A percentile compares a stretch with the other conserved stretches of the same genome.
phyloP scores from a whole-genome alignment of 35 echinoderm and acorn worm genomes.

The Apostichopus parvimensis region DNA sequence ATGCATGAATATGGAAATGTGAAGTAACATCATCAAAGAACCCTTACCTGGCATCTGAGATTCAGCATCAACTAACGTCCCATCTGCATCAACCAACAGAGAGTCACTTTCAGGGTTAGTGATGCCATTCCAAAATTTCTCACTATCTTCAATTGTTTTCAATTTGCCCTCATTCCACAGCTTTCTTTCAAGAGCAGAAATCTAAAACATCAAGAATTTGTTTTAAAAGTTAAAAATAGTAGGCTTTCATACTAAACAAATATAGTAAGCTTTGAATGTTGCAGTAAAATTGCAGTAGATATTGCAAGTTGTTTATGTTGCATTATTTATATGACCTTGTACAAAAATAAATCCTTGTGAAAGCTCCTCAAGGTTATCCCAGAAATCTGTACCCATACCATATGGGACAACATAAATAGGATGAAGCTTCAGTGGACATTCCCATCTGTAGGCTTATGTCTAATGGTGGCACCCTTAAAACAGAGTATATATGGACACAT shows the following conservation, averaged over 20 bases:
- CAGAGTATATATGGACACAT: no score
- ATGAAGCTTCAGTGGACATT: no score
- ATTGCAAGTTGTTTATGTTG: no score
- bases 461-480: no score
- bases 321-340: no score
- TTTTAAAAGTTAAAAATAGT: no score
- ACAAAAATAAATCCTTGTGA: no score
- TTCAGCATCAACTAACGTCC: neutral
- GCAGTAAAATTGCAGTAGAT: no score
- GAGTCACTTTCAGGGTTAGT: conserved; percentile 54
- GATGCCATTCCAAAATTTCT: conserved; percentile 83
- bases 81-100: conserved; percentile 51
- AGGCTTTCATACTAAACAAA: neutral
- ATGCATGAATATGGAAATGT: neutral
- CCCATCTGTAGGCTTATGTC: no score
- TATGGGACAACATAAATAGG: no score
- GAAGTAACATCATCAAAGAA: neutral
- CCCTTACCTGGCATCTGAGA: conserved; percentile 19
- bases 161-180: conserved; percentile 81
- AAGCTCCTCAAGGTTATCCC: no score
- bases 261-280: neutral
- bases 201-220: conserved; percentile 1
- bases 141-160: conserved; percentile 66
- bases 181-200: conserved; percentile 71
- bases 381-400: no score